Conservation (phyloP, 2,797 vertebrate genomes). For the Leptodactylus fallax region DNA sequence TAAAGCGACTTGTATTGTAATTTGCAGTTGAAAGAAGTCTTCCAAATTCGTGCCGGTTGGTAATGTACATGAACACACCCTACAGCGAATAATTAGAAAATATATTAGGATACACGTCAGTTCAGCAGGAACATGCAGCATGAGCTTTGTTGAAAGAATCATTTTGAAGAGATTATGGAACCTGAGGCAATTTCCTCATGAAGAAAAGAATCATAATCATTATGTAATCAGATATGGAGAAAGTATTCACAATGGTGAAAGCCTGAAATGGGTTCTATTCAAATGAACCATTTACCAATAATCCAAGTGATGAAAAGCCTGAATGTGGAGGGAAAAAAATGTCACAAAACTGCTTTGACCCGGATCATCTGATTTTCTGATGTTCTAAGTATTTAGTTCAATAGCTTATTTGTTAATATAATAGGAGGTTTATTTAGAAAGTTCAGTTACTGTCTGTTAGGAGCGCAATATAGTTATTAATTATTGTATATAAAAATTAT, state of each 20-base stretch:
- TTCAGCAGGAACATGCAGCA: not conserved
- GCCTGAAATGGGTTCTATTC: not conserved
- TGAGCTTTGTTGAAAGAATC: not conserved
- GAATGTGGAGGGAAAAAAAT: not conserved
- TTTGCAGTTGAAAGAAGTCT: slow-evolving; percentile 94
- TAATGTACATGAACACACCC: slow-evolving; percentile 98
- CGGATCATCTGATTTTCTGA: not conserved
- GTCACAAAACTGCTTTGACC: not conserved
- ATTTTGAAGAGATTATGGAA: not conserved
- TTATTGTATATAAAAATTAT: not conserved
- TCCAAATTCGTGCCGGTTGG: slow-evolving; percentile 96
- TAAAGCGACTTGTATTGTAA: slow-evolving; percentile 94
- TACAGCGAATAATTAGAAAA: slow-evolving; percentile 70
- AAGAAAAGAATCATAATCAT: not conserved
- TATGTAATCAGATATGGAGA: not conserved
- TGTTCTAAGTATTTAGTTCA: not conserved
- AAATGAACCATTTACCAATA: not conserved
- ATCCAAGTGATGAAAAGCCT: slow-evolving; percentile 4
- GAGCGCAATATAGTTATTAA: no score
- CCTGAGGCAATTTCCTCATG: not conserved
- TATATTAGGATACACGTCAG: not conserved
- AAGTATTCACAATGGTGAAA: not conserved
- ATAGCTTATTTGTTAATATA: not conserved
- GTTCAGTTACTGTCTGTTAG: not conserved
- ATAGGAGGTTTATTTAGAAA: not conserved